phyloP scores from a whole-genome alignment of 2,888 invertebrate genomes.

The Scrobipalpa atriplicella region DNA sequence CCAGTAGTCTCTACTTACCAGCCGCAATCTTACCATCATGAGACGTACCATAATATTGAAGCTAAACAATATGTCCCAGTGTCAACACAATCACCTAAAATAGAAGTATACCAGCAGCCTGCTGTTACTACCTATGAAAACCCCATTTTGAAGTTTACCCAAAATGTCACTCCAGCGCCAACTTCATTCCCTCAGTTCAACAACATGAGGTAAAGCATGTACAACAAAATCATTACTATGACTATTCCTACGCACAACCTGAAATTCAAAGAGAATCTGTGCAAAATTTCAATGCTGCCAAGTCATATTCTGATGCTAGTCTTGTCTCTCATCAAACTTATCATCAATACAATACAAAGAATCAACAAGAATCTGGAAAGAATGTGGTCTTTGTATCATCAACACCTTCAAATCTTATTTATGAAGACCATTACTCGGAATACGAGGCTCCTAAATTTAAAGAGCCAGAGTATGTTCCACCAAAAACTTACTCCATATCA shows the following conservation, averaged over 20 bases:
- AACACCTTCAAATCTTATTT: slow-evolving; percentile 64
- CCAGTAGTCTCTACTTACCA: slow-evolving; percentile 56
- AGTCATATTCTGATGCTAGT: slow-evolving; percentile 67
- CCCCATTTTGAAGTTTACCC: slow-evolving; percentile 61
- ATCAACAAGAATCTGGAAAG: slow-evolving; percentile 54
- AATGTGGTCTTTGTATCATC: slow-evolving; percentile 62
- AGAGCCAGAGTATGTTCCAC: slow-evolving; percentile 48
- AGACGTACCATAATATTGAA: slow-evolving; percentile 65
- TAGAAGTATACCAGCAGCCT: slow-evolving; percentile 55
- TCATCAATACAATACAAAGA: slow-evolving; percentile 54
- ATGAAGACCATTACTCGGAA: slow-evolving; percentile 69
- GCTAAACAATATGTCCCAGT: slow-evolving; percentile 53
- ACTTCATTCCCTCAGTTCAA: slow-evolving; percentile 59
- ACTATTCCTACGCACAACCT: slow-evolving; percentile 66
- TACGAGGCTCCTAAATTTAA: slow-evolving; percentile 53
- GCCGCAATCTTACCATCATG: slow-evolving; percentile 65
- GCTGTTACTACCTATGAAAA: slow-evolving; percentile 60
- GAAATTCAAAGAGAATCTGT: slow-evolving; percentile 64
- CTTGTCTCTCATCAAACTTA: slow-evolving; percentile 72
- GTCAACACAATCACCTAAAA: slow-evolving; percentile 53
- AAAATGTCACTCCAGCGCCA: slow-evolving; percentile 56
- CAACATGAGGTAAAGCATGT: slow-evolving; percentile 59
- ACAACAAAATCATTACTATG: slow-evolving; percentile 56
- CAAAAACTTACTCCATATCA: slow-evolving; percentile 54
- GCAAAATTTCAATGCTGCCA: slow-evolving; percentile 52